Evolutionary conservation across 2,113 vertebrate genomes (phyloP).

Genomic region (Leptobrachium leishanense): DNA sequence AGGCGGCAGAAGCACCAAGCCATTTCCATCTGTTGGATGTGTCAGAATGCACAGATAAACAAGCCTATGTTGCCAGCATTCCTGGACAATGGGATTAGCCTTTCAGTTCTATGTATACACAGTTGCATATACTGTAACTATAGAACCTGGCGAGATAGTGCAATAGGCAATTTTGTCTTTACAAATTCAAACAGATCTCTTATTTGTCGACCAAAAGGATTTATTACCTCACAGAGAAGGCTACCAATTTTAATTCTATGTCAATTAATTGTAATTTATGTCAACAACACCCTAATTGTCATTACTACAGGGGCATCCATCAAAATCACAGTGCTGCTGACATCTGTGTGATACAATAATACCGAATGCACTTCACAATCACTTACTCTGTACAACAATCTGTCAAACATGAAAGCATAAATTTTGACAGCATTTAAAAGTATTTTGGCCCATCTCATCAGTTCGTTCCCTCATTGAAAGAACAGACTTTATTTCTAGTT

Average conservation of each 20-base stretch:
- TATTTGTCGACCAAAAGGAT: not conserved
- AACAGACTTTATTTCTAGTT: too few species aligned
- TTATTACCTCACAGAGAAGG: not conserved
- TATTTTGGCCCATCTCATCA: too few species aligned
- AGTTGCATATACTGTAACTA: not conserved
- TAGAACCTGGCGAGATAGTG: not conserved
- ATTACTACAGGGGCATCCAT: not conserved
- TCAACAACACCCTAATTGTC: not conserved
- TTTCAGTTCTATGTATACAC: not conserved
- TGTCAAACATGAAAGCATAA: too few species aligned
- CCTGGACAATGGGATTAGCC: not conserved
- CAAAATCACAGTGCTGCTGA: not conserved
- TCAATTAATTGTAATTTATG: not conserved
- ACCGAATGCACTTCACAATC: not conserved
- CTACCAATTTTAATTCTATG: too few species aligned
- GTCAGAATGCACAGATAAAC: constrained; percentile 4
- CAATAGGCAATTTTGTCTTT: not conserved
- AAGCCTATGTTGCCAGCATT: constrained; percentile 1
- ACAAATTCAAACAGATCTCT: not conserved
- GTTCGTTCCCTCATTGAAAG: too few species aligned
- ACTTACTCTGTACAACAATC: too few species aligned
- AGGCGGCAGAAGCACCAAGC: constrained; percentile 23
- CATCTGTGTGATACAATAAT: not conserved
- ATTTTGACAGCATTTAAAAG: too few species aligned
- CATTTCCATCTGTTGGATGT: constrained; percentile 31